These are phyloP conservation scores for Labia minor DNA, from an alignment of 2,888 invertebrate genomes.

Conservation along the genomic window DNA sequence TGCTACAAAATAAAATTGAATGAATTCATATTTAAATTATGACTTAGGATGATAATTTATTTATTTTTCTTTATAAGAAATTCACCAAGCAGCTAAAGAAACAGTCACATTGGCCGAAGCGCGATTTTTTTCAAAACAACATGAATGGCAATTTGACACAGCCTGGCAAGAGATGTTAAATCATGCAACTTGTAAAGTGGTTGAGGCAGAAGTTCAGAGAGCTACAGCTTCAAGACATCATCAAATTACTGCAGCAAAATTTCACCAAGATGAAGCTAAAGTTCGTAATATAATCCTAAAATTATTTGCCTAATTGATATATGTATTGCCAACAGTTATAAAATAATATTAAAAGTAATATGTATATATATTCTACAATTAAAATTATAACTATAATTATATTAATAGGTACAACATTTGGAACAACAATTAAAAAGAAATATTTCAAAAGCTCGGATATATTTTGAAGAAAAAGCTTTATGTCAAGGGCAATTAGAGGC, in stretches of 20 bases:
- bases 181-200: constrained; percentile 66
- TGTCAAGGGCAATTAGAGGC: constrained; percentile 76
- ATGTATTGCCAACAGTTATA: too few species aligned
- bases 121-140: constrained; percentile 58
- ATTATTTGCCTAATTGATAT: background rate
- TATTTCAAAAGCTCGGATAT: constrained; percentile 76
- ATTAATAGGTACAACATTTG: constrained; percentile 53
- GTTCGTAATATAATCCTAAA: background rate
- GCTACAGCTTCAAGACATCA: background rate
- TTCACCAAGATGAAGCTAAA: constrained; percentile 1
- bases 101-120: constrained; percentile 76
- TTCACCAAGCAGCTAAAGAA: constrained; percentile 26
- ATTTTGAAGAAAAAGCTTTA: constrained; percentile 81
- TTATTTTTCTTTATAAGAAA: constrained; percentile 23
- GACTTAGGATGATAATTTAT: too few species aligned
- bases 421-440: constrained; percentile 73
- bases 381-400: too few species aligned
- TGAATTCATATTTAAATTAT: too few species aligned
- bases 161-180: constrained; percentile 96
- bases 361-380: too few species aligned
- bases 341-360: too few species aligned
- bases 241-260: background rate
- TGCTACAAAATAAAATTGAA: too few species aligned
- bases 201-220: background rate
- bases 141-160: constrained; percentile 72